Base-by-base conservation (phyloP, 2,888 invertebrate species). In the Allacma fusca region DNA sequence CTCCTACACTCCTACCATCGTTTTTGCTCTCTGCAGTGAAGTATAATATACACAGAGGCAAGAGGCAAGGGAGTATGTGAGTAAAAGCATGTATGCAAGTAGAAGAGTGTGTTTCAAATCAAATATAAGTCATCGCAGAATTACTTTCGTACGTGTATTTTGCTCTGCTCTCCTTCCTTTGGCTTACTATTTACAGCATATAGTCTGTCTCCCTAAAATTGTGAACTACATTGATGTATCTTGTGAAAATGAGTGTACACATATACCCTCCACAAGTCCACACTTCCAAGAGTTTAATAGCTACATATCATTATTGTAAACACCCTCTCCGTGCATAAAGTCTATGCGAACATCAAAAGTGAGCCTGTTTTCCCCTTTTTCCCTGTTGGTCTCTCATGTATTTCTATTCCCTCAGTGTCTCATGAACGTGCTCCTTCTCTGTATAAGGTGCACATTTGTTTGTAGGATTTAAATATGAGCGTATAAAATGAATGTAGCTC, bases 1-100 rank as follows among this genome's bases (percentile, higher is more conserved):
- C 34, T 70, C 70, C 23, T n/a, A 24, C 70, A 44, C 50, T 43
- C 40, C 29, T 40, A 34, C 68, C 68, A 50, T 40, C 43, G 44
- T 70, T 21, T 70, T 24, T 70, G 24, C 44, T 50, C 50, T 26
- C 44, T 70, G 43, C 70, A 24, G 44, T 44, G 21, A 69, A 69
- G 21, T 34, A 69, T 43, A 23, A 7, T 70, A 69, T 69, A 69
- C 12, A 1, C 9, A 43, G 21, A n/a, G 2, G 1, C 19, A 19
- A n/a, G 29, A 29, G 21, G 21, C 2, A 34, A 34, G 1, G 5
- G n/a, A 34, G n/a, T n/a, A 43, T 43, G 21, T 29, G 16, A 28
- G 65, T 65, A 65, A 26, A 24, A 21, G 23, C 26, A 23, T 24
- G 62, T 62, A 24, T 62, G 62, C 23, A 23, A 12, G 62, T 62